Evolutionary conservation across 2,888 invertebrate genomes (phyloP), one percentile per base, ranked within the genome.

Genomic region (Xestia ashworthii): DNA sequence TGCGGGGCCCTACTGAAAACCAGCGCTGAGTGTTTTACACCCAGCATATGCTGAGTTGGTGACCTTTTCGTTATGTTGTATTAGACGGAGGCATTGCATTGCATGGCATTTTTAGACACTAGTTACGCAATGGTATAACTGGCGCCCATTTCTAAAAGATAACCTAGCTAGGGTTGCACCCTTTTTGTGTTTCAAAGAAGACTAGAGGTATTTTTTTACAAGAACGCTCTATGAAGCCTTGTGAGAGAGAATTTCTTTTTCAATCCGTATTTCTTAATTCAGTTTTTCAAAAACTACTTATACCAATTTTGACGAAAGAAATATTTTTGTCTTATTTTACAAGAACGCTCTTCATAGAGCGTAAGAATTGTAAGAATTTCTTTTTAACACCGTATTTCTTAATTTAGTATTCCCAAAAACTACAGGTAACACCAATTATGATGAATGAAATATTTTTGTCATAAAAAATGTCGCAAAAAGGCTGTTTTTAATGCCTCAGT

Each of bases 141-240:
- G 46, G 22, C 38, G 76, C 80, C 76, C 46, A 14, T 71, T 65
- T 73, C 25, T 46, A 44, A 58, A 60, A 78, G 58, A 87, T 88
- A 88, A 87, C 71, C 82, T 74, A 44, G 82, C 76, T 82, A 85
- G 71, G 82, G 86, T 58, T 84, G 86, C 16, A 16, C 16, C 44
- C 3, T 44, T 65, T 44, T 65, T 44, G n/a, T 44, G 41, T 0
- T 65, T 44, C 1, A 44, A 14, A 65, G n/a, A n/a, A n/a, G 32
- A 65, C 44, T 14, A 0, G 12, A 41, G 5, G 2, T 44, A 3
- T 44, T n/a, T 6, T n/a, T 44, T n/a, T 44, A 44, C 6, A n/a
- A 22, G 14, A 16, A 32, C 9, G 22, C 8, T 32, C 6, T 58
- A 14, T 25, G 4, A 58, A 58, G 3, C 5, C 55, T 1, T 2